Evolutionary conservation across 2,113 vertebrate species (phyloP).

Genomic region (Cyprinus carpio): DNA sequence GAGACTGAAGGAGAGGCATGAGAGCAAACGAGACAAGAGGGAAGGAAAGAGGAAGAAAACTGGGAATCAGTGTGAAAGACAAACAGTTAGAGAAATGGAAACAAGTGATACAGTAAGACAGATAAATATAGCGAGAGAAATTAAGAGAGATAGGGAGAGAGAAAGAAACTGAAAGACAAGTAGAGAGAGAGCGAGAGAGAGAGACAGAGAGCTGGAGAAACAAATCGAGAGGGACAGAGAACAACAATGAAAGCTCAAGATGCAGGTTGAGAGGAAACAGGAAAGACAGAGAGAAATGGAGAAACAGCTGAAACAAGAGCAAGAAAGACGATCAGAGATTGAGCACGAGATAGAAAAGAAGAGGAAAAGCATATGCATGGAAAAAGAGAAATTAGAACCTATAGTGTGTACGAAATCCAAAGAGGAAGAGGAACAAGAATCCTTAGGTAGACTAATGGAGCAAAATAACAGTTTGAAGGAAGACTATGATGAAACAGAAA

Average conservation of each 20-base stretch:
- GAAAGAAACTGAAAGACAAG: neutral
- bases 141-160: conserved; percentile 45
- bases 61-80: conserved; percentile 39
- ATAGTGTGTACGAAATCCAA: neutral
- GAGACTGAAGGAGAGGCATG: conserved; percentile 49
- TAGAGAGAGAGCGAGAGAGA: conserved; percentile 21
- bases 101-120: conserved; percentile 30
- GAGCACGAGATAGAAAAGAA: conserved; percentile 51
- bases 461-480: conserved; percentile 54
- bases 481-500: conserved; percentile 39
- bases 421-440: conserved; percentile 55
- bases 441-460: conserved; percentile 50
- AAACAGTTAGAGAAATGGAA: conserved; percentile 20
- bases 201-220: conserved; percentile 25
- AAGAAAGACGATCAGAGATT: conserved; percentile 56
- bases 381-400: conserved; percentile 21
- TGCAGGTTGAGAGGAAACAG: conserved; percentile 34
- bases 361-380: conserved; percentile 48
- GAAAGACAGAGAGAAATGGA: conserved; percentile 43
- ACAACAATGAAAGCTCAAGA: conserved; percentile 49
- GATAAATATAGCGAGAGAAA: conserved; percentile 46
- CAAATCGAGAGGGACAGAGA: conserved; percentile 6
- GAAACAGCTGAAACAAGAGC: conserved; percentile 50
- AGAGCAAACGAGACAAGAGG: neutral
- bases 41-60: neutral